These are phyloP conservation scores for Acanthochromis polyacanthus DNA, from an alignment of 2,113 vertebrate species.

Conservation along the genomic window DNA sequence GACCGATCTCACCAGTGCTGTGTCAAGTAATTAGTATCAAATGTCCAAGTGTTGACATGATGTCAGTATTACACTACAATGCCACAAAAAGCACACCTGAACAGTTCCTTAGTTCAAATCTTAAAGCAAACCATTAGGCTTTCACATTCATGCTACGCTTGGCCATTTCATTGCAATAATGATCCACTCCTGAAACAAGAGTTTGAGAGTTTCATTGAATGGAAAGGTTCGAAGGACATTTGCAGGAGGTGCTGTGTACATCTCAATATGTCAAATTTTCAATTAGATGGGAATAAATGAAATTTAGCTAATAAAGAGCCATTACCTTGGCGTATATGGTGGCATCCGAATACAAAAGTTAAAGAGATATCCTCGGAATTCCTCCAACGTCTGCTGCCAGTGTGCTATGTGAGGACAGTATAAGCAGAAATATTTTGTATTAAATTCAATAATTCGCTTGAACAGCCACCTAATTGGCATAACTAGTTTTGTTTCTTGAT, in stretches of 20 bases:
- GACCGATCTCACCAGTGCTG: too few relatives aligned
- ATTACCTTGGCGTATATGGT: background rate
- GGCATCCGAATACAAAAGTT: background rate
- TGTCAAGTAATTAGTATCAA: too few relatives aligned
- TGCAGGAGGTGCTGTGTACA: background rate
- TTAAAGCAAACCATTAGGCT: background rate
- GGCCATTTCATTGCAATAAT: background rate
- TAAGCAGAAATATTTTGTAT: slow-evolving; percentile 13
- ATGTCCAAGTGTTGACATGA: too few relatives aligned
- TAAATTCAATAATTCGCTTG: slow-evolving; percentile 11
- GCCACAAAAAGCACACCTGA: too few relatives aligned
- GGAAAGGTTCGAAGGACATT: slow-evolving; percentile 34
- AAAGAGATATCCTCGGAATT: slow-evolving; percentile 6
- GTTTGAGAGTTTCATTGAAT: slow-evolving; percentile 15
- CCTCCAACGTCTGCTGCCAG: background rate
- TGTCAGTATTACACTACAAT: too few relatives aligned
- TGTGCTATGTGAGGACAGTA: background rate
- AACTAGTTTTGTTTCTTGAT: background rate
- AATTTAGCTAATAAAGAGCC: background rate
- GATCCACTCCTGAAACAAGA: too few relatives aligned
- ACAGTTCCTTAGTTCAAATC: background rate
- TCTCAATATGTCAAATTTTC: slow-evolving; percentile 9
- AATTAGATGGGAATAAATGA: slow-evolving; percentile 1
- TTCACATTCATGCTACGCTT: background rate
- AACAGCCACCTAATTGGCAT: slow-evolving; percentile 15